phyloP scores from a whole-genome alignment of 2,113 vertebrate species.

The Oncorhynchus clarkii region DNA sequence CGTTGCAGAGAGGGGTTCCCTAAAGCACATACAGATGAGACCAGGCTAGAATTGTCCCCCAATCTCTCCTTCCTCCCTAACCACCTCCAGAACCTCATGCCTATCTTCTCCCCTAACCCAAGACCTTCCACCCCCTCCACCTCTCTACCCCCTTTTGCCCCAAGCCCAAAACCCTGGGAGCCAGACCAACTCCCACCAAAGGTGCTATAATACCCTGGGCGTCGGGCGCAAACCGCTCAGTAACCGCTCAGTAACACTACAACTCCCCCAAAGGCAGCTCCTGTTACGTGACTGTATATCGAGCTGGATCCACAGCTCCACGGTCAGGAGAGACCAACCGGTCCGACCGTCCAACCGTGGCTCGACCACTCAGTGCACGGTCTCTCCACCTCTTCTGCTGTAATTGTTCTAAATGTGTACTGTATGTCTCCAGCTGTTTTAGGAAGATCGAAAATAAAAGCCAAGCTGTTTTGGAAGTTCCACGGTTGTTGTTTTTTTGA shows the following conservation, averaged over 20 bases:
- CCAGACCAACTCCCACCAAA: not conserved
- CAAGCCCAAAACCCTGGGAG: not conserved
- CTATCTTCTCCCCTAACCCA: not conserved
- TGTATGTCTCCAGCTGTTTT: constrained; percentile 30
- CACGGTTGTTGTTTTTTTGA: constrained; percentile 21
- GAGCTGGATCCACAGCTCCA: too few relatives aligned
- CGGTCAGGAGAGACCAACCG: too few relatives aligned
- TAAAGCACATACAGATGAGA: too few relatives aligned
- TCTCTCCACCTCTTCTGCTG: not conserved
- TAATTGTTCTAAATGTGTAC: not conserved
- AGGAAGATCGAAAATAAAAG: constrained; percentile 24
- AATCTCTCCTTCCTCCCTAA: not conserved
- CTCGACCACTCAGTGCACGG: not conserved
- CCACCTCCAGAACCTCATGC: not conserved
- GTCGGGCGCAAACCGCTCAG: not conserved
- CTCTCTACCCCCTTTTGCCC: not conserved
- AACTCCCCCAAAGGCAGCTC: not conserved
- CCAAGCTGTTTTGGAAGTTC: constrained; percentile 5
- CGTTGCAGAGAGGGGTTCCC: too few relatives aligned
- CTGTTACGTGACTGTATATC: not conserved
- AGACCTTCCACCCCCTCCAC: not conserved
- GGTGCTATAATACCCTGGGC: not conserved
- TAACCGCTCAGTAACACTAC: not conserved
- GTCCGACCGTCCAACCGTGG: not conserved
- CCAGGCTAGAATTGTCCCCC: not conserved